A percentile compares a stretch with the other conserved stretches of the same genome.
phyloP scores from a whole-genome alignment of 1,140 invertebrate genomes.

The Ylistrum balloti region DNA sequence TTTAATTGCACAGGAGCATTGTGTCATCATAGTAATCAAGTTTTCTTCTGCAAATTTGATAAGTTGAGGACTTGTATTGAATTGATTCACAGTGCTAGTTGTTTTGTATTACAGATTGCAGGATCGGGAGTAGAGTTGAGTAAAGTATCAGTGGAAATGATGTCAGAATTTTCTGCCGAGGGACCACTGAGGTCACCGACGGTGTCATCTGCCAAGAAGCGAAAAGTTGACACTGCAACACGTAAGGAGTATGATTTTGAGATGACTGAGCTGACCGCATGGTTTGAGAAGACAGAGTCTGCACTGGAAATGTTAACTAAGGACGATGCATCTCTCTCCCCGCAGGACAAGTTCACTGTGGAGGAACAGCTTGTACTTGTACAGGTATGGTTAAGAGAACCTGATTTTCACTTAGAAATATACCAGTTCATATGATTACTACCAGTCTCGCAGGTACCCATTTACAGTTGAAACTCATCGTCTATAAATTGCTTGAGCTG shows the following conservation, averaged over 20 bases:
- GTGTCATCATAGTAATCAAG: not conserved
- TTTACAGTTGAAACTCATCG: too few species aligned
- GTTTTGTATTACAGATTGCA: conserved; percentile 75
- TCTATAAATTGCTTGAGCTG: too few species aligned
- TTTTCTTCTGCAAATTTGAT: not conserved
- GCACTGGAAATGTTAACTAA: conserved; percentile 83
- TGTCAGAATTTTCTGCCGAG: conserved; percentile 63
- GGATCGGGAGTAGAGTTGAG: conserved; percentile 77
- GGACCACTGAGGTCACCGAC: conserved; percentile 60
- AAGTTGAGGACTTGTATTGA: not conserved
- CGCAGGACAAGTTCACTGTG: conserved; percentile 85
- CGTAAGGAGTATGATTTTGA: conserved; percentile 85
- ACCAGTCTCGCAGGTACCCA: too few species aligned
- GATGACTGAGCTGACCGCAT: conserved; percentile 84
- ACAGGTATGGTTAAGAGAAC: conserved; percentile 75
- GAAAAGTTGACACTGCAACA: conserved; percentile 72
- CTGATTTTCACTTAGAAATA: too few species aligned
- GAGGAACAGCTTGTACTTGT: conserved; percentile 86
- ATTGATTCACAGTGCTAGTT: not conserved
- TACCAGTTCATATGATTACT: too few species aligned
- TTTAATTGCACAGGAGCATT: not conserved
- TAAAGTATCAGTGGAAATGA: conserved; percentile 70
- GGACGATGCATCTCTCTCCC: conserved; percentile 78
- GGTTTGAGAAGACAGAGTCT: conserved; percentile 85
- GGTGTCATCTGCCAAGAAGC: conserved; percentile 70